These are phyloP conservation scores for Orbicella faveolata DNA, from an alignment of 64 coral and sea anemone genomes.

Conservation along the genomic window DNA sequence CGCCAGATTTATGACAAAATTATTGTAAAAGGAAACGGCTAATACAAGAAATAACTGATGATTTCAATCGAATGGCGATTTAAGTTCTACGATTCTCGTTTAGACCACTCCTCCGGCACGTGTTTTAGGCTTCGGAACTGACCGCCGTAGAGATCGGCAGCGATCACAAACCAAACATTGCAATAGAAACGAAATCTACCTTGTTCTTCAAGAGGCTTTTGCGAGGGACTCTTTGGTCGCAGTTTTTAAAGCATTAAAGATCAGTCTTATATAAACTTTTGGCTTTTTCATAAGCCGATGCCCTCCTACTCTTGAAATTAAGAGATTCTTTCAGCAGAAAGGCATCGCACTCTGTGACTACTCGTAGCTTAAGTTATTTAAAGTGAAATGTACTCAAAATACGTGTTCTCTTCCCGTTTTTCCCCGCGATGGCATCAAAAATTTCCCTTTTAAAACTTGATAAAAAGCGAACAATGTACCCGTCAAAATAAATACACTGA, in stretches of 20 bases:
- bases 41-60: neutral
- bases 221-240: neutral
- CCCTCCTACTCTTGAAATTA: neutral
- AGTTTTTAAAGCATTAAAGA: neutral
- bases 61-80: conserved; percentile 1
- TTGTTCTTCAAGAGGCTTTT: neutral
- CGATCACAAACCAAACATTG: neutral
- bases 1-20: conserved; percentile 18
- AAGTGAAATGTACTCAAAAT: neutral
- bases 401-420: neutral
- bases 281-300: neutral
- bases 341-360: neutral
- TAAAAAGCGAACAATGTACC: conserved; percentile 16
- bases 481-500: conserved; percentile 42
- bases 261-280: neutral
- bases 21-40: neutral
- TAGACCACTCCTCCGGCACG: conserved; percentile 34
- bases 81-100: neutral
- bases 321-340: neutral
- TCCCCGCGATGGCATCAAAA: neutral
- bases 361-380: neutral
- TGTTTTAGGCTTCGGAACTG: conserved; percentile 12
- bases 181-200: neutral
- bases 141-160: neutral
- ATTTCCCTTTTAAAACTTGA: neutral